phyloP scores from a whole-genome alignment of 2,113 vertebrate species.

The Saiga tatarica region DNA sequence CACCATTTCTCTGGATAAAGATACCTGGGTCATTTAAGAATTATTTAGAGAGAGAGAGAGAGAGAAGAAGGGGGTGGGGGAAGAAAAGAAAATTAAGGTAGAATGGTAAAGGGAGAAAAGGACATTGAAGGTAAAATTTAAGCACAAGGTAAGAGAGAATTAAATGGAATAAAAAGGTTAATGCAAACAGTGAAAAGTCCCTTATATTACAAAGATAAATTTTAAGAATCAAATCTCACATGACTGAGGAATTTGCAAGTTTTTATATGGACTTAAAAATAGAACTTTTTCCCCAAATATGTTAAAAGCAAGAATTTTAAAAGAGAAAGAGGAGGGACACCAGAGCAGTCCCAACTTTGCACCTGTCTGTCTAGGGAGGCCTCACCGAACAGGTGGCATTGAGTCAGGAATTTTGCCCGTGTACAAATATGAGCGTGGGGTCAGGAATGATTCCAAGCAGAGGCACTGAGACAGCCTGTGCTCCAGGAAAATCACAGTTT shows the following conservation, averaged over 20 bases:
- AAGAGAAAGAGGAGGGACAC: neutral
- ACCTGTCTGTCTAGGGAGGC: fast-evolving
- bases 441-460: neutral
- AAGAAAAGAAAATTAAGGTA: neutral
- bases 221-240: neutral
- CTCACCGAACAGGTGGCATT: neutral
- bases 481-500: neutral
- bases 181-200: neutral
- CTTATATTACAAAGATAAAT: neutral
- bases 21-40: neutral
- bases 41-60: neutral
- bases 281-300: neutral
- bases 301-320: neutral
- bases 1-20: too few species aligned
- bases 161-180: neutral
- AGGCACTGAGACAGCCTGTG: neutral
- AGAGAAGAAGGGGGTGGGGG: neutral
- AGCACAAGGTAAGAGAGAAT: neutral
- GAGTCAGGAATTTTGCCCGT: neutral
- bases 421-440: fast-evolving
- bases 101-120: neutral
- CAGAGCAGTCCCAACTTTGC: neutral
- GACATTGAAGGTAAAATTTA: neutral
- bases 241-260: neutral
- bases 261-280: neutral